These are phyloP conservation scores for Diabrotica virgifera DNA, from an alignment of 1,140 invertebrate species.

Conservation along the genomic window DNA sequence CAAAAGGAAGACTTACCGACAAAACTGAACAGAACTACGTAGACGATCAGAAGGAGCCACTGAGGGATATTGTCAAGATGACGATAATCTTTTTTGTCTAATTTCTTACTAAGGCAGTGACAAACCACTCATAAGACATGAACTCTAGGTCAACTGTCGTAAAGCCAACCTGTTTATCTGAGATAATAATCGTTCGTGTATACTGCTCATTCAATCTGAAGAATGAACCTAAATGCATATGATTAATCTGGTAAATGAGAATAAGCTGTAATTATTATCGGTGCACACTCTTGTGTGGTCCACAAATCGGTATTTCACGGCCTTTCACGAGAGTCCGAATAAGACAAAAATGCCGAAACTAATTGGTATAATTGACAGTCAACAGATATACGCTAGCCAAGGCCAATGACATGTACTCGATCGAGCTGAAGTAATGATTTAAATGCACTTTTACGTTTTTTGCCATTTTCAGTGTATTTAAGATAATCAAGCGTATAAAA, in stretches of 20 bases:
- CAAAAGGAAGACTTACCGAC: too few relatives aligned
- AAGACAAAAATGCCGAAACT: conserved; percentile 11
- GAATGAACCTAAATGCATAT: too few relatives aligned
- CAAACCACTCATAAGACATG: too few relatives aligned
- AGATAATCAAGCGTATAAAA: background rate
- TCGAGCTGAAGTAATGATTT: background rate
- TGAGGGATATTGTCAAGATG: too few relatives aligned
- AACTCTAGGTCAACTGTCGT: too few relatives aligned
- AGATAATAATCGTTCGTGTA: too few relatives aligned
- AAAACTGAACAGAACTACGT: too few relatives aligned
- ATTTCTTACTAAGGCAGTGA: too few relatives aligned
- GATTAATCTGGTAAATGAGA: background rate
- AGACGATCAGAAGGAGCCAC: too few relatives aligned
- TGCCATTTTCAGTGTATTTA: background rate
- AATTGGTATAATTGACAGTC: conserved; percentile 10
- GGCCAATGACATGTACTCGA: background rate
- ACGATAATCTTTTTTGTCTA: too few relatives aligned
- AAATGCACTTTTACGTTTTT: background rate
- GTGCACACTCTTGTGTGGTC: conserved; percentile 1
- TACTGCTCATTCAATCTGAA: too few relatives aligned
- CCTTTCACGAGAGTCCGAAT: background rate
- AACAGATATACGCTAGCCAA: background rate
- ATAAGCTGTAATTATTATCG: conserved; percentile 14
- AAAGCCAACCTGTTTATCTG: too few relatives aligned
- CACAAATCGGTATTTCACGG: conserved; percentile 14